These are phyloP conservation scores for Epinotia bilunana DNA, from an alignment of 2,888 invertebrate species.

Conservation along the genomic window DNA sequence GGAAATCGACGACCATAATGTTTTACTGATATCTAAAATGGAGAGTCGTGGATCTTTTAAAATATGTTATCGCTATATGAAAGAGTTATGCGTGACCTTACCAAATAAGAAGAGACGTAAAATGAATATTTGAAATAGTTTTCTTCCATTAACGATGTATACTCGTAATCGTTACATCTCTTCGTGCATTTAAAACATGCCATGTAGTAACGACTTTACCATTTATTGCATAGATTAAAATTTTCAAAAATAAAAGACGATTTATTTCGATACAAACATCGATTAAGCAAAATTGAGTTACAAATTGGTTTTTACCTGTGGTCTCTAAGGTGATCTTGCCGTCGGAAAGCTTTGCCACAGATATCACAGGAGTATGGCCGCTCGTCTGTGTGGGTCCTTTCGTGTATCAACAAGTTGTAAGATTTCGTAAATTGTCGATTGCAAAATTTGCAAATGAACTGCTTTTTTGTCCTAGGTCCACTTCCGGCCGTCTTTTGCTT, in stretches of 20 bases:
- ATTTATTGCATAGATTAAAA: slow-evolving; percentile 6
- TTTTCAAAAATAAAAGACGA: not conserved
- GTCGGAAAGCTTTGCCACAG: slow-evolving; percentile 98
- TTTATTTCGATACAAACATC: not conserved
- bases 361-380: slow-evolving; percentile 99
- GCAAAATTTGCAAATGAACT: slow-evolving; percentile 99
- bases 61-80: slow-evolving; percentile 41
- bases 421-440: slow-evolving; percentile 99
- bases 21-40: slow-evolving; percentile 80
- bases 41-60: slow-evolving; percentile 66
- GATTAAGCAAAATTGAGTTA: not conserved
- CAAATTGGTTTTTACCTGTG: slow-evolving; percentile 88
- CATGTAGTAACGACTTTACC: slow-evolving; percentile 21
- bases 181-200: slow-evolving; percentile 7
- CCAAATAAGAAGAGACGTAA: slow-evolving; percentile 42
- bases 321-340: slow-evolving; percentile 97
- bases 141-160: slow-evolving; percentile 40
- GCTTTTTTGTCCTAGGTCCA: slow-evolving; percentile 96
- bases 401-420: slow-evolving; percentile 98
- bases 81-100: slow-evolving; percentile 43
- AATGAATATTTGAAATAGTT: slow-evolving; percentile 42
- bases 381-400: slow-evolving; percentile 98
- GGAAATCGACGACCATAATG: slow-evolving; percentile 70
- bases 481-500: slow-evolving; percentile 79
- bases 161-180: slow-evolving; percentile 15